Base-by-base conservation (phyloP, 2,888 invertebrate genomes). In the Phasia obesa region DNA sequence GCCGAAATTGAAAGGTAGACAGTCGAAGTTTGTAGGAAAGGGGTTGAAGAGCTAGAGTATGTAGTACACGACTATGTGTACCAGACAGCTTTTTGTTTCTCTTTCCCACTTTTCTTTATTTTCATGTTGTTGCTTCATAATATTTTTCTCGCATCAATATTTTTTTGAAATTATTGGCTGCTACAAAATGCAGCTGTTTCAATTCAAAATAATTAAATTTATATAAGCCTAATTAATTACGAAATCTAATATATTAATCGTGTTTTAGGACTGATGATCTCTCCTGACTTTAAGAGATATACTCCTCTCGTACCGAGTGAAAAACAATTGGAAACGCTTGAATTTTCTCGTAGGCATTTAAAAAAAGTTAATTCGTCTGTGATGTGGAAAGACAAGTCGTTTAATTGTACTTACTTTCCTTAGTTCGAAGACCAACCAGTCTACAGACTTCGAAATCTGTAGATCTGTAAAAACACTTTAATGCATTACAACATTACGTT, bases 161-260 rank as follows among this genome's bases (percentile, higher is more conserved):
- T 5, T 5, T 27, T 27, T 27, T 27, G 6, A 6, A 5, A 6
- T 27, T 27, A 6, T 27, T 27, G 27, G 27, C 27, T 27, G 27
- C n/a, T n/a, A n/a, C n/a, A n/a, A n/a, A n/a, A n/a, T n/a, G n/a
- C n/a, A n/a, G n/a, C n/a, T n/a, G n/a, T n/a, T n/a, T n/a, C n/a
- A n/a, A n/a, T n/a, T n/a, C n/a, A n/a, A n/a, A n/a, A n/a, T n/a
- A n/a, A n/a, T n/a, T n/a, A n/a, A n/a, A n/a, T n/a, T n/a, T n/a
- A n/a, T n/a, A n/a, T n/a, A n/a, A n/a, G n/a, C n/a, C n/a, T n/a
- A n/a, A n/a, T n/a, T n/a, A n/a, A n/a, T n/a, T n/a, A n/a, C n/a
- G n/a, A n/a, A n/a, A n/a, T n/a, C n/a, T n/a, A n/a, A n/a, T 97
- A 97, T 91, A 94, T 97, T 38, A 97, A 98, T 91, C 93, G 98